Percentiles rank a stretch among this genome's conserved stretches.
phyloP scores from a whole-genome alignment of 2,888 invertebrate genomes.

The Agonum fuliginosum region DNA sequence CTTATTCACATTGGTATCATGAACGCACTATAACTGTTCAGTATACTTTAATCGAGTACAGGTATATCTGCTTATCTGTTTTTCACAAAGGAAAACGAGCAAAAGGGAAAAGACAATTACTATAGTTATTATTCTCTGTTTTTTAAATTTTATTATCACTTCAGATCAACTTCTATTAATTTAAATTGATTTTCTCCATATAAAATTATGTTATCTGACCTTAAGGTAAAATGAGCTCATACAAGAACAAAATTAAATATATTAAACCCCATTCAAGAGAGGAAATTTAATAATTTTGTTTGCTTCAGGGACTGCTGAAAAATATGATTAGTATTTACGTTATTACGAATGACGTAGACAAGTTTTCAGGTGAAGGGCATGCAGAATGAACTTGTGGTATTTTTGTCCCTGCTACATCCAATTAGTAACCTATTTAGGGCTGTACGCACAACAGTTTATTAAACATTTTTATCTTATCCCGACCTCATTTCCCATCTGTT shows the following conservation, averaged over 20 bases:
- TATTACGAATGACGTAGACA: too few relatives aligned
- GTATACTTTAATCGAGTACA: too few relatives aligned
- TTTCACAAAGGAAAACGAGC: too few relatives aligned
- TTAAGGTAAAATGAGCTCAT: not conserved
- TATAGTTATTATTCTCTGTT: too few relatives aligned
- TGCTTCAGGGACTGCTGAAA: not conserved
- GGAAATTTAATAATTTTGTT: slow-evolving; percentile 1
- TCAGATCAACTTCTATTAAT: too few relatives aligned
- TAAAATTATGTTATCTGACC: slow-evolving; percentile 14
- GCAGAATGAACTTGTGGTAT: not conserved
- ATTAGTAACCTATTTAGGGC: slow-evolving; percentile 22
- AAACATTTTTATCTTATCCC: slow-evolving; percentile 47
- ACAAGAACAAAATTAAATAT: not conserved
- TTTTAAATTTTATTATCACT: too few relatives aligned
- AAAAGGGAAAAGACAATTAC: too few relatives aligned
- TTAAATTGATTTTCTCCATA: not conserved
- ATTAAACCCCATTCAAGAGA: not conserved
- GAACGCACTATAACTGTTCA: too few relatives aligned
- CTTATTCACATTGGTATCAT: too few relatives aligned
- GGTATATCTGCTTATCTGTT: too few relatives aligned
- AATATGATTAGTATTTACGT: not conserved
- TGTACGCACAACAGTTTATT: slow-evolving; percentile 23
- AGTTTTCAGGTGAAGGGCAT: not conserved
- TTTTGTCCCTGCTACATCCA: slow-evolving; percentile 11
- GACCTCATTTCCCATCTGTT: slow-evolving; percentile 47